Evolutionary conservation across 2,113 vertebrate genomes (phyloP), one percentile per base, ranked within the genome.

Genomic region (Physeter macrocephalus): DNA sequence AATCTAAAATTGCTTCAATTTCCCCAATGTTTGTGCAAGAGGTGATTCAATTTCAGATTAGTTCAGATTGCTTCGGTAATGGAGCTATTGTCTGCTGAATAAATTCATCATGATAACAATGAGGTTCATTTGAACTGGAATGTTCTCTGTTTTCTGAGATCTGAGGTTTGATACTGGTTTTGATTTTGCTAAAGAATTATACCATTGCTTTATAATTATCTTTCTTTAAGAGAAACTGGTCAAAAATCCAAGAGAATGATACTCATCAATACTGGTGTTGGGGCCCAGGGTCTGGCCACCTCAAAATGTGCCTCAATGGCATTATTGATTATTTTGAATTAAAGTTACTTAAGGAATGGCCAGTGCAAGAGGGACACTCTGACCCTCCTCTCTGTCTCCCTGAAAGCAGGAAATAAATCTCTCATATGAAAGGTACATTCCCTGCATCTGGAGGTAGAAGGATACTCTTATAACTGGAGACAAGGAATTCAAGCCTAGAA

Each of bases 11-110:
- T 36, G 69, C 72, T 97, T 93, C 10, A 80, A 9, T 94, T 98
- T 75, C 29, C 91, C 18, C 23, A 93, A 2, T 80, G 59, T 77
- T 74, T 96, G 2, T 31, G 23, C 66, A 88, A 97, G 77, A 74
- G 62, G 54, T 64, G 75, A 97, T 96, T 92, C 54, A 92, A 96
- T 96, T 98, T 97, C 94, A 98, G 95, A 98, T 98, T 71, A 98
- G 95, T 96, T 89, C 25, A 88, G 64, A 82, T 23, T 96, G 88
- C 84, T 75, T 97, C 87, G 77, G 66, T 95, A 98, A 97, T 66
- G 54, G 1, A 84, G 90, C 77, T 94, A 82, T 31, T 43, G 80
- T 91, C 95, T 64, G 15, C 74, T 74, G 93, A 97, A 97, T 78
- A 43, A 39, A 97, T 97, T 71, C 12, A 72, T 93, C 95, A 98